Evolutionary conservation across 2,797 vertebrate genomes (phyloP).

Genomic region (Sorex maritimensis): DNA sequence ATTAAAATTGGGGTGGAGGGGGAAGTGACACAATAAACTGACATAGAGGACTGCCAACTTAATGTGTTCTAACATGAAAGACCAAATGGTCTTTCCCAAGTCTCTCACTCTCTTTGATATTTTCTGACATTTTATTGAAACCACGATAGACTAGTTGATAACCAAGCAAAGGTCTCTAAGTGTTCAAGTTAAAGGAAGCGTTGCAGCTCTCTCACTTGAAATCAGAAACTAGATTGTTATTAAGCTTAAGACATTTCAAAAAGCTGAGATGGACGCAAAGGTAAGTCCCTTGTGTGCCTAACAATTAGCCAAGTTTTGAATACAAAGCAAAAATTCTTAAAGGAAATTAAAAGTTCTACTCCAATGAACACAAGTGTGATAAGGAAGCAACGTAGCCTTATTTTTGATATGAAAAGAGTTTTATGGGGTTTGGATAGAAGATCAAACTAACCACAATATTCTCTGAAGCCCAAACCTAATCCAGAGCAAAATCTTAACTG

Average conservation of each 20-base stretch:
- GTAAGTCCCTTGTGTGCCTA: not conserved
- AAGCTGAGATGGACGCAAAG: not conserved
- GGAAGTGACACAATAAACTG: not conserved
- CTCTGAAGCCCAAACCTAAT: not conserved
- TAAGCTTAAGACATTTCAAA: not conserved
- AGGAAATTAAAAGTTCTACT: not conserved
- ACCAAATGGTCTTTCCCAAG: not conserved
- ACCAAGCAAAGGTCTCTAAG: not conserved
- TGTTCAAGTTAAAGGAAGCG: not conserved
- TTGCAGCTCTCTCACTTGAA: not conserved
- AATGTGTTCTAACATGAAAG: not conserved
- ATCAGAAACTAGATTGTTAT: not conserved
- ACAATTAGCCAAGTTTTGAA: not conserved
- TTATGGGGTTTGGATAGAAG: not conserved
- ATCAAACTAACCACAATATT: not conserved
- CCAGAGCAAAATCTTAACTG: not conserved
- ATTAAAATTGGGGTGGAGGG: not conserved
- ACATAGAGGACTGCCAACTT: not conserved
- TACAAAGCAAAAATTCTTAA: not conserved
- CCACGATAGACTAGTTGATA: not conserved
- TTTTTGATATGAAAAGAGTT: not conserved
- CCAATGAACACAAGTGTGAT: not conserved
- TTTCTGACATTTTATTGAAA: not conserved
- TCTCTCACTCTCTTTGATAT: not conserved
- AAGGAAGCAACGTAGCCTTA: not conserved